Base-by-base conservation (phyloP, 2,797 vertebrate genomes). In the Aeoliscus strigatus region DNA sequence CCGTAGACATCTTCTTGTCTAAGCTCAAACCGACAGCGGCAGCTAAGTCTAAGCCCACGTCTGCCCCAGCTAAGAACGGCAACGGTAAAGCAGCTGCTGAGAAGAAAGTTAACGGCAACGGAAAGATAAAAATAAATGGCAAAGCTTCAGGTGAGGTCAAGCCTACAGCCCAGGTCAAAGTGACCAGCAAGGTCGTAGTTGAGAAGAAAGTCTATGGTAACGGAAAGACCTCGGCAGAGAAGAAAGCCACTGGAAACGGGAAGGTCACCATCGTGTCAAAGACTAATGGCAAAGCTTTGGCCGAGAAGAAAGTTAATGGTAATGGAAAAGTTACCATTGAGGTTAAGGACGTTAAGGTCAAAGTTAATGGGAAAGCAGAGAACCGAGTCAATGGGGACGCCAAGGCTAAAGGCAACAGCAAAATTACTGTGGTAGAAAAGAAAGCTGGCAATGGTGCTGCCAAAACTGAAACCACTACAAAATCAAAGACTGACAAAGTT, bases 1-100 rank as follows among this genome's bases (percentile, higher is more conserved):
- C 84, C 34, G 58, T 57, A 5, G 49, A 77, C 14, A 5, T 66
- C 39, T 66, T 86, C 25, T 58, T 87, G 46, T 83, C 82, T 32
- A 86, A 84, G 67, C 80, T 84, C 38, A 87, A 87, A 62, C 73
- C 84, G 35, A 81, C 79, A 18, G 36, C 66, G 39, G 64, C 65
- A 42, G 27, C 63, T 58, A 83, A 80, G 60, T 30, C 77, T 10
- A 90, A 89, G 39, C 26, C 73, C 37, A 73, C 77, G 4, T 25
- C 64, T 11, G 70, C 78, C 39, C 66, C 81, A 24, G 53, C 36
- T 17, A 86, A 72, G 60, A 82, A 69, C 2, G 33, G 61, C 28
- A 80, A 70, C 2, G 69, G 51, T 0, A 83, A 83, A 75, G 0
- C 50, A 28, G 26, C 49, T 21, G 25, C 18, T 7, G 68, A 73